phyloP scores from a whole-genome alignment of 2,797 vertebrate genomes.

The Enteromius viviparus region DNA sequence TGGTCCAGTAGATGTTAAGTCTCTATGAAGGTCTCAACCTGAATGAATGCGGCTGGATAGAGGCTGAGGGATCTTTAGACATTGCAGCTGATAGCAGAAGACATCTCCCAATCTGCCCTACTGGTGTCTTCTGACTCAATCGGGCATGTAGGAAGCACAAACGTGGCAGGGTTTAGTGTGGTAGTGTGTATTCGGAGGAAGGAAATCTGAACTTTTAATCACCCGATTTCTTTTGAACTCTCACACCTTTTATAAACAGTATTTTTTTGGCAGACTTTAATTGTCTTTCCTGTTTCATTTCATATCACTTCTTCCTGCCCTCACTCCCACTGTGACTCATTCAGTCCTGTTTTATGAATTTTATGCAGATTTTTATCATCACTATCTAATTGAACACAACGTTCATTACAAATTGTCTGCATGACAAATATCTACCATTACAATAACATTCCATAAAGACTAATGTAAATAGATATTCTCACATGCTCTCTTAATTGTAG shows the following conservation, averaged over 20 bases:
- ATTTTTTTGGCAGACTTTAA: background rate
- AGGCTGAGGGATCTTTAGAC: constrained; percentile 43
- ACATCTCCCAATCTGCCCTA: constrained; percentile 54
- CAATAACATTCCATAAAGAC: background rate
- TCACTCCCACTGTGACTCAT: background rate
- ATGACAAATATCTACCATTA: background rate
- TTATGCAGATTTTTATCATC: background rate
- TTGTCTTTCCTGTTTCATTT: constrained; percentile 34
- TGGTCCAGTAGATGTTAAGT: constrained; percentile 67
- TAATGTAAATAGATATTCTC: too few relatives aligned
- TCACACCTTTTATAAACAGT: background rate
- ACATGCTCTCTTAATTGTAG: constrained; percentile 6
- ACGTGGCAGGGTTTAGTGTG: constrained; percentile 14
- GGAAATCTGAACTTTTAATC: background rate
- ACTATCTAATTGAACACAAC: background rate
- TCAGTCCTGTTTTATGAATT: background rate
- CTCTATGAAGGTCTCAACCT: constrained; percentile 71
- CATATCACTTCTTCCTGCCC: background rate
- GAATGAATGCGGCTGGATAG: constrained; percentile 31
- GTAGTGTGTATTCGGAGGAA: background rate
- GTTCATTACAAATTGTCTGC: background rate
- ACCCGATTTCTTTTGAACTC: constrained; percentile 18
- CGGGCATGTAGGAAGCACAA: constrained; percentile 25
- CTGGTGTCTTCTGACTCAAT: constrained; percentile 57
- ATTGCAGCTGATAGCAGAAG: constrained; percentile 53